phyloP scores from a whole-genome alignment of 1,140 invertebrate genomes.

The Spodoptera litura region DNA sequence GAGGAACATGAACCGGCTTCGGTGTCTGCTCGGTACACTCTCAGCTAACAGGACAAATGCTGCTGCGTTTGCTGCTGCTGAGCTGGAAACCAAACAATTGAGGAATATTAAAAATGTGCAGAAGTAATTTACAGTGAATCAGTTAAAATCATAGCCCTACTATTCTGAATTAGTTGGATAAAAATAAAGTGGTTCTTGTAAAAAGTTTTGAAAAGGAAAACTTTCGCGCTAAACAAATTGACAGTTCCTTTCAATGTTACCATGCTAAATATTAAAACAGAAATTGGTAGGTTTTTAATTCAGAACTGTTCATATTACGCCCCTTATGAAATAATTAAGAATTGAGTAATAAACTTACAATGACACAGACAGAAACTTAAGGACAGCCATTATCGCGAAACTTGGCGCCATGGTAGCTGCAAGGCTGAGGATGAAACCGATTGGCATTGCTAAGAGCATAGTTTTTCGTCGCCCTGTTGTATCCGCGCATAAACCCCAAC shows the following conservation, averaged over 20 bases:
- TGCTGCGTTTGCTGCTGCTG: conserved; percentile 75
- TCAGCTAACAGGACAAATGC: conserved; percentile 75
- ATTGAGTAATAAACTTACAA: conserved; percentile 60
- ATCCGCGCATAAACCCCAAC: conserved; percentile 72
- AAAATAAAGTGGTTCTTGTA: no score
- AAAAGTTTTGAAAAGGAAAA: no score
- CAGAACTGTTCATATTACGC: no score
- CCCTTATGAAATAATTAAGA: no score
- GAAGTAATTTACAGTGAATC: no score
- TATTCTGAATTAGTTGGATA: no score
- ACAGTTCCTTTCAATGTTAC: no score
- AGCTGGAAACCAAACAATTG: conserved; percentile 55
- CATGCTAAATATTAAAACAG: no score
- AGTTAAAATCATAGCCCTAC: no score
- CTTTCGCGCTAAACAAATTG: no score
- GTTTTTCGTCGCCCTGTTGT: conserved; percentile 66
- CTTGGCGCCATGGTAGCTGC: conserved; percentile 65
- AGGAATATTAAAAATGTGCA: no score
- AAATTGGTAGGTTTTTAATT: no score
- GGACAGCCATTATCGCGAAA: conserved; percentile 56
- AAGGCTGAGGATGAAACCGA: conserved; percentile 61
- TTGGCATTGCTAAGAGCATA: conserved; percentile 69
- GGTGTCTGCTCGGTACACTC: conserved; percentile 60
- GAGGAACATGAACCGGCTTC: conserved; percentile 72
- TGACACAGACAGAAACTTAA: conserved; percentile 69